A percentile compares a stretch with the other conserved stretches of the same genome.
Conservation (phyloP, 1,140 invertebrate species). For the Drosophila kanapiae region DNA sequence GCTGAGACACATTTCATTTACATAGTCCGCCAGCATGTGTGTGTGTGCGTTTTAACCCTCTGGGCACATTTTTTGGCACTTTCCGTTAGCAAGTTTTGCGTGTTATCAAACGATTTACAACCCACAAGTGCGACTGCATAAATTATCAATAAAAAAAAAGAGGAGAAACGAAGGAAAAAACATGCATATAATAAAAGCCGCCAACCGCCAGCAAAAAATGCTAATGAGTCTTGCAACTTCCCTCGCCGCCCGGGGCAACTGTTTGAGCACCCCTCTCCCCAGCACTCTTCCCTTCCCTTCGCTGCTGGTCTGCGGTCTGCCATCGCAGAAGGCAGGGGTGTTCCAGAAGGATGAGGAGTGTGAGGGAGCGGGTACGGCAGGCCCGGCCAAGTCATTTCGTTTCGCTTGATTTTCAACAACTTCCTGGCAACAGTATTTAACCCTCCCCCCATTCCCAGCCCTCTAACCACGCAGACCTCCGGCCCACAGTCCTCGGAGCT, state of each 20-base stretch:
- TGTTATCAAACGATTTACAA: conserved; percentile 82
- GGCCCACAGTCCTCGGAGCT: conserved; percentile 15
- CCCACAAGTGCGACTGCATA: conserved; percentile 81
- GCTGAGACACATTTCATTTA: conserved; percentile 53
- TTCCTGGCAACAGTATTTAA: conserved; percentile 68
- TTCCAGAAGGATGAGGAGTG: conserved; percentile 2
- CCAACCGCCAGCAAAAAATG: conserved; percentile 72
- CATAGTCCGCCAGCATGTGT: conserved; percentile 36
- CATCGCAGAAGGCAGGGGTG: conserved; percentile 35
- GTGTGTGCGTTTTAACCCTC: conserved; percentile 18
- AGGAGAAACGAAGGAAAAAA: conserved; percentile 46
- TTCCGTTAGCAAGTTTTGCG: conserved; percentile 75
- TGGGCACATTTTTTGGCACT: conserved; percentile 67
- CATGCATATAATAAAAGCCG: conserved; percentile 70
- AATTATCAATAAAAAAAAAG: conserved; percentile 78
- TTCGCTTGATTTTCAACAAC: conserved; percentile 81
- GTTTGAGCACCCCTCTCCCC: conserved; percentile 17
- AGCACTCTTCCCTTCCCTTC: conserved; percentile 4
- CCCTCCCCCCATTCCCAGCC: conserved; percentile 10
- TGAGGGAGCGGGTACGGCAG: conserved; percentile 11
- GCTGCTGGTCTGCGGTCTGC: conserved; percentile 58
- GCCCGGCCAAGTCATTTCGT: conserved; percentile 70
- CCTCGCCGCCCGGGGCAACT: conserved; percentile 20
- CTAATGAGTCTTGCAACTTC: conserved; percentile 64
- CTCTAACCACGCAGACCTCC: conserved; percentile 37